Percentiles rank a stretch among this genome's conserved stretches.
These are phyloP conservation scores for Mugil cephalus DNA, from an alignment of 2,113 vertebrate genomes.

Conservation along the genomic window DNA sequence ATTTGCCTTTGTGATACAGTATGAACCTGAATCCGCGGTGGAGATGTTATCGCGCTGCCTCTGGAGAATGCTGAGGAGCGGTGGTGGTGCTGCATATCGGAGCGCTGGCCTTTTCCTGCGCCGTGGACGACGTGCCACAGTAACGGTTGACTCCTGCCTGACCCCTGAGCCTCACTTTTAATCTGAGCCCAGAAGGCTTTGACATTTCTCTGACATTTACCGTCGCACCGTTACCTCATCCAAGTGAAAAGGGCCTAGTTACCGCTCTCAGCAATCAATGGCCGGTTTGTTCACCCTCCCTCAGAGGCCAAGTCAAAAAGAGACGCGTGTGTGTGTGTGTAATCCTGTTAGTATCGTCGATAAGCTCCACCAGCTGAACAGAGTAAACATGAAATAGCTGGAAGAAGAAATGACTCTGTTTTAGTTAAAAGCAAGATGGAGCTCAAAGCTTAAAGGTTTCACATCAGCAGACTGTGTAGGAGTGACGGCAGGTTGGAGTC, in stretches of 20 bases:
- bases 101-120: slow-evolving; percentile 27
- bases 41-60: background rate
- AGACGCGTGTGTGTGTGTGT: slow-evolving; percentile 4
- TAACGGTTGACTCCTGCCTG: slow-evolving; percentile 46
- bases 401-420: background rate
- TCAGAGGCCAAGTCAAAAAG: slow-evolving; percentile 1
- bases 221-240: slow-evolving; percentile 32
- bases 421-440: background rate
- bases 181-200: slow-evolving; percentile 64
- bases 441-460: too few species aligned
- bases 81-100: slow-evolving; percentile 9
- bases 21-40: background rate
- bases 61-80: slow-evolving; percentile 2
- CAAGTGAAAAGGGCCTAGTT: slow-evolving; percentile 17
- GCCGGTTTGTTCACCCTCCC: slow-evolving; percentile 20
- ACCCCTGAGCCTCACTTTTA: slow-evolving; percentile 42
- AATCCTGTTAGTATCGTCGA: background rate
- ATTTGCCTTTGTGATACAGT: slow-evolving; percentile 1
- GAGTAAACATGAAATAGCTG: background rate
- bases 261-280: slow-evolving; percentile 44
- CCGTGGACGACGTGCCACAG: background rate
- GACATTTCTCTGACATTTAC: slow-evolving; percentile 74
- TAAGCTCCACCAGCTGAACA: background rate
- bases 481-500: too few species aligned
- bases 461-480: too few species aligned